These are phyloP conservation scores for Pagrus major DNA, from an alignment of 2,113 vertebrate species.

Conservation along the genomic window DNA sequence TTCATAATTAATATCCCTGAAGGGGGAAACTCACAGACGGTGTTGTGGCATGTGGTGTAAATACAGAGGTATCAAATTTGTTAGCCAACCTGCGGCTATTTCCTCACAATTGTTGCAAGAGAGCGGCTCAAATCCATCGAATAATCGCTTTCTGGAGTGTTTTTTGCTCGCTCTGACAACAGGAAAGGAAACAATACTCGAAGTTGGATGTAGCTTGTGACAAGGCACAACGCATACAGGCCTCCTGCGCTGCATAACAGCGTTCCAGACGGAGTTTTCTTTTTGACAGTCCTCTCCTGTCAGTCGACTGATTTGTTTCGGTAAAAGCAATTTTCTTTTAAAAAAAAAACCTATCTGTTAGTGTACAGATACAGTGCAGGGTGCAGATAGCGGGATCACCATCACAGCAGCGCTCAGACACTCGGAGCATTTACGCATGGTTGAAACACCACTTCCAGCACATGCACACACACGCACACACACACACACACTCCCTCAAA, in stretches of 20 bases:
- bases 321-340: conserved; percentile 57
- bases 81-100: conserved; percentile 32
- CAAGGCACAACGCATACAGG: background rate
- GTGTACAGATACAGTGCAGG: conserved; percentile 42
- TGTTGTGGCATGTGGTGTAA: conserved; percentile 26
- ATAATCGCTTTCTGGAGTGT: background rate
- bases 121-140: conserved; percentile 17
- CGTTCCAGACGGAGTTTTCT: conserved; percentile 19
- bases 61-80: conserved; percentile 34
- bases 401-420: conserved; percentile 34
- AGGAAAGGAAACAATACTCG: background rate
- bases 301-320: conserved; percentile 58
- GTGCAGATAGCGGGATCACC: conserved; percentile 56
- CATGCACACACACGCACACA: conserved; percentile 24
- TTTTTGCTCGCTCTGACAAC: conserved; percentile 3
- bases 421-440: conserved; percentile 38
- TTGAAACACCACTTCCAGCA: conserved; percentile 9
- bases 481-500: conserved; percentile 41
- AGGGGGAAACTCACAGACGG: conserved; percentile 18
- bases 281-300: conserved; percentile 37
- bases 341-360: conserved; percentile 36
- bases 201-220: conserved; percentile 3
- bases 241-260: background rate
- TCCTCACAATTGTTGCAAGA: conserved; percentile 3
- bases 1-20: conserved; percentile 63